A percentile compares a stretch with the other conserved stretches of the same genome.
Conservation (phyloP, 2,113 vertebrate genomes). For the Gymnobelideus leadbeateri region DNA sequence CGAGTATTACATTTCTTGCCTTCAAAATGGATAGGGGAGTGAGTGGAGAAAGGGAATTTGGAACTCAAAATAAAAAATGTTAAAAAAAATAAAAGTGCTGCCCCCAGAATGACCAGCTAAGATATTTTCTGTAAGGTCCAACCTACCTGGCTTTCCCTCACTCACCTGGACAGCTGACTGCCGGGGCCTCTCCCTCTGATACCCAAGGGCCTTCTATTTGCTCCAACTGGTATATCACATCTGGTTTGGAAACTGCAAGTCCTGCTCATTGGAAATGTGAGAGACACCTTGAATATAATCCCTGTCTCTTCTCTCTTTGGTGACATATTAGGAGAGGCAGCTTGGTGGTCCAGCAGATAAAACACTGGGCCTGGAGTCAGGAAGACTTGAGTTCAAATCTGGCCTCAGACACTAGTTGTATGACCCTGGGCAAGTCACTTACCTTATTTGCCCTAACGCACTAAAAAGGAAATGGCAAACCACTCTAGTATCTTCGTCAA, state of each 20-base stretch:
- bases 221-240: constrained; percentile 59
- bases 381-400: not conserved
- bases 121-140: not conserved
- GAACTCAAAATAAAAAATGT: not conserved
- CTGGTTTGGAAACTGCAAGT: constrained; percentile 55
- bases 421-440: not conserved
- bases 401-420: not conserved
- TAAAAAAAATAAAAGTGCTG: not conserved
- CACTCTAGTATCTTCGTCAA: not conserved
- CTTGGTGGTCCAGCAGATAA: not conserved
- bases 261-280: constrained; percentile 43
- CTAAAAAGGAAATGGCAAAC: not conserved
- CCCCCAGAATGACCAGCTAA: not conserved
- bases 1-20: not conserved
- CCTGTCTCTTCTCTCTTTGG: not conserved
- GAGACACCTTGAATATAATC: not conserved
- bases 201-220: constrained; percentile 23
- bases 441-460: too few relatives aligned
- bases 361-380: not conserved
- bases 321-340: not conserved
- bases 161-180: constrained; percentile 55
- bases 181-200: constrained; percentile 3
- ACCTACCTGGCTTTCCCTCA: constrained; percentile 1
- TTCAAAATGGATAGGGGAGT: not conserved
- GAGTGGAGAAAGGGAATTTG: not conserved